Evolutionary conservation across 2,113 vertebrate species (phyloP).

Genomic region (Amia ocellicauda): DNA sequence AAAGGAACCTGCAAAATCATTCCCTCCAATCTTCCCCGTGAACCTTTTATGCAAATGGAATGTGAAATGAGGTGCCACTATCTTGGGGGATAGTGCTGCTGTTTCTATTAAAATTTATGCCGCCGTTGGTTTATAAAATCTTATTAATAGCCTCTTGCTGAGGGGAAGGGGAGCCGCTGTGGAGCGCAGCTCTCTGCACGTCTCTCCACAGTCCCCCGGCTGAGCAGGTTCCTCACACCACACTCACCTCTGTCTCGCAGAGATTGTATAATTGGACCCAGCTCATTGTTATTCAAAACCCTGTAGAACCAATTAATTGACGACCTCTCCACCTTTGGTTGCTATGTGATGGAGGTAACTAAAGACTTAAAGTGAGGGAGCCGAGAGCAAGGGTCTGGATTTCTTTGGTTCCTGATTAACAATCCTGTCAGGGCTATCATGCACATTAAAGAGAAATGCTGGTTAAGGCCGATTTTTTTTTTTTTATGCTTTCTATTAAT

Average conservation of each 20-base stretch:
- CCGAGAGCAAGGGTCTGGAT: conserved; percentile 74
- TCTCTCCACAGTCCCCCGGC: conserved; percentile 25
- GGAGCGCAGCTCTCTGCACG: conserved; percentile 42
- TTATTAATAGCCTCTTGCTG: conserved; percentile 66
- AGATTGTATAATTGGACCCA: conserved; percentile 71
- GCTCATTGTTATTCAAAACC: conserved; percentile 67
- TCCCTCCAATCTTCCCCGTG: conserved; percentile 61
- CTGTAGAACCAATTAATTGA: conserved; percentile 75
- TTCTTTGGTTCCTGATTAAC: conserved; percentile 84
- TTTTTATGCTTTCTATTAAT: conserved; percentile 85
- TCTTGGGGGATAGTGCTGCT: conserved; percentile 63
- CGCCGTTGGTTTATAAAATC: conserved; percentile 69
- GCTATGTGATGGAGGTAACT: conserved; percentile 54
- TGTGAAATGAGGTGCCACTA: conserved; percentile 71
- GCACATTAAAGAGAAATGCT: conserved; percentile 80
- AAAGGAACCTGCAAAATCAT: conserved; percentile 37
- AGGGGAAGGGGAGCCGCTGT: conserved; percentile 44
- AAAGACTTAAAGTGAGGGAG: conserved; percentile 62
- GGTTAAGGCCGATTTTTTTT: conserved; percentile 75
- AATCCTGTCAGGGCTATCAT: conserved; percentile 83
- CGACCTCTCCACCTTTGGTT: conserved; percentile 65
- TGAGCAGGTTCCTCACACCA: conserved; percentile 32
- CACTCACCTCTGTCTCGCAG: conserved; percentile 45
- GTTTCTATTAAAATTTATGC: conserved; percentile 79
- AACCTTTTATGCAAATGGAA: conserved; percentile 86